A percentile compares a stretch with the other conserved stretches of the same genome.
Evolutionary conservation across 2,113 vertebrate species (phyloP).

Genomic region (Labeo catla): DNA sequence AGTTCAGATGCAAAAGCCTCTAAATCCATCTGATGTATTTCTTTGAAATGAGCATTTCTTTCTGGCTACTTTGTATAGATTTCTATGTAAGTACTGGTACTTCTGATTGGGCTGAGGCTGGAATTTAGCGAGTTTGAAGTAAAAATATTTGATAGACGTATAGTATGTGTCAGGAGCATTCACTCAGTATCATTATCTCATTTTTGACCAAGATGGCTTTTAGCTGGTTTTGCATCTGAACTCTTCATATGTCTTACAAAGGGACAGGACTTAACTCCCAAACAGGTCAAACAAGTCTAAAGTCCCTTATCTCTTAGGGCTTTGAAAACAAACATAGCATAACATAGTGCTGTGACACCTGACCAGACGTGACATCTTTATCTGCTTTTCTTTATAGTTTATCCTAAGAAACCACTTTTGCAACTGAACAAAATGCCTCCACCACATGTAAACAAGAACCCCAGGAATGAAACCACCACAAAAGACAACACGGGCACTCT

Average conservation of each 20-base stretch:
- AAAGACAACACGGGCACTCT: slow-evolving; percentile 54
- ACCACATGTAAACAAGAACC: slow-evolving; percentile 66
- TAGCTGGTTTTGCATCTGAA: no score
- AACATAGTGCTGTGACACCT: background rate
- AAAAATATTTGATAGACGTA: no score
- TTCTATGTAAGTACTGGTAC: no score
- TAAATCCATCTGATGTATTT: background rate
- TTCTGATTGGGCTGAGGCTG: no score
- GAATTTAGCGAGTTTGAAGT: no score
- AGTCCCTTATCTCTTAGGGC: background rate
- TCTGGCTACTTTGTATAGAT: no score
- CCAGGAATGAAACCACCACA: slow-evolving; percentile 57
- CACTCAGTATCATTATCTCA: no score
- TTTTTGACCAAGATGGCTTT: no score
- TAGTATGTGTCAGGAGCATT: no score
- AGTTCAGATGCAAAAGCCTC: no score
- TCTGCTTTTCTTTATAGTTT: background rate
- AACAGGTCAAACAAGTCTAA: background rate
- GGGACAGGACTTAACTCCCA: no score
- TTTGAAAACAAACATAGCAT: background rate
- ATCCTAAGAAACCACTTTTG: background rate
- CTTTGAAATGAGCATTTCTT: no score
- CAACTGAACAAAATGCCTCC: slow-evolving; percentile 60
- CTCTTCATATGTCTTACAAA: background rate
- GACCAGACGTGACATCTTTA: background rate